Percentiles rank a stretch among this genome's conserved stretches.
These are phyloP conservation scores for Cheirogaleus medius DNA, from an alignment of 2,113 vertebrate genomes.

Conservation along the genomic window DNA sequence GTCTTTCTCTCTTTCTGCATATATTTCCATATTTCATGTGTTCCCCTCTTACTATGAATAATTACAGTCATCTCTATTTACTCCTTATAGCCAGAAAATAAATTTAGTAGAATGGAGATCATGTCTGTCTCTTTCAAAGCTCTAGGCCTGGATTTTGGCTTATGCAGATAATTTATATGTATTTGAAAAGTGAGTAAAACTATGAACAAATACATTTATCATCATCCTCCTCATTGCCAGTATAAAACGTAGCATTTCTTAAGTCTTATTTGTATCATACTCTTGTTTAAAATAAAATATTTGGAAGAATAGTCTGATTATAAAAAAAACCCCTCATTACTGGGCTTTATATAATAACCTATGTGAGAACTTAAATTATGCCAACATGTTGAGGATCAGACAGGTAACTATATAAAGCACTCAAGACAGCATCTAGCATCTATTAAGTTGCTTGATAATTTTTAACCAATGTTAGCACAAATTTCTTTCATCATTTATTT, in stretches of 20 bases:
- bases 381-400: neutral
- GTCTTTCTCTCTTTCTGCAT: neutral
- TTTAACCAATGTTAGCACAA: neutral
- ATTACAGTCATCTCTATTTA: neutral
- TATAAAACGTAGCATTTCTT: neutral
- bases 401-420: neutral
- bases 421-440: neutral
- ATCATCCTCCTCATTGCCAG: neutral
- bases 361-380: neutral
- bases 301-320: neutral
- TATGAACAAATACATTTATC: neutral
- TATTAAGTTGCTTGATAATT: neutral
- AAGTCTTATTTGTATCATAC: neutral
- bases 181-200: neutral
- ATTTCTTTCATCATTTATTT: neutral
- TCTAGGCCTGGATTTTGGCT: neutral
- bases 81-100: neutral
- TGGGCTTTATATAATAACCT: neutral
- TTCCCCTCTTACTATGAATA: neutral
- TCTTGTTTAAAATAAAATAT: slow-evolving; percentile 14
- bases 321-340: neutral
- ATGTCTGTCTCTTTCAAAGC: neutral
- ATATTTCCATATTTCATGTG: neutral
- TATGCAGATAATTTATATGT: neutral
- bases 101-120: neutral